Base-by-base conservation (phyloP, 2,113 vertebrate genomes). In the Lasiurus borealis region DNA sequence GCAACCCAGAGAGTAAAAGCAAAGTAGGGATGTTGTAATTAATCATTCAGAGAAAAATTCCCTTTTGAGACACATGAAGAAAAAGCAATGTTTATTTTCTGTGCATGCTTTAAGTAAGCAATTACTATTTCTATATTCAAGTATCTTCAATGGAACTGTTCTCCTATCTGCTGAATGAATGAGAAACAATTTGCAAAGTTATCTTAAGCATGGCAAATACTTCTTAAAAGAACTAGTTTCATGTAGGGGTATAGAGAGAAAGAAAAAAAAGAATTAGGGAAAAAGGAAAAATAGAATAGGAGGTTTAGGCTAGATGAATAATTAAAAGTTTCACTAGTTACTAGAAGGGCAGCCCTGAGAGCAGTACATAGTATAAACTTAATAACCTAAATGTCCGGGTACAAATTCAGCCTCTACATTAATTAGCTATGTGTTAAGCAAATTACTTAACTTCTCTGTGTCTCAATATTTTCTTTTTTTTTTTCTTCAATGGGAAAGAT, bases 81-180 rank as follows among this genome's bases (percentile, higher is more conserved):
- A 40, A 36, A 64, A 62, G 15, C 81, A 83, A 69, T 62, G 5
- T 25, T 90, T 48, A 76, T 90, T 81, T 89, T 54, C 21, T 62
- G 5, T 31, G 46, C 66, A 29, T 91, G 21, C 66, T 90, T 46
- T 87, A 84, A 94, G n/a, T 82, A 94, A 82, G 31, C 2, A 96
- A 48, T 78, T n/a, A 11, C 8, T 73, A 25, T 68, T 89, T 92
- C 46, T 50, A 31, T 95, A 57, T 87, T 68, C 16, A 66, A 91
- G 6, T 25, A 54, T 69, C 25, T 80, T 64, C 54, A 85, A 40
- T 3, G 8, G 18, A 85, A 85, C 52, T 88, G 18, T 69, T 40
- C n/a, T 88, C 44, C 81, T 81, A 23, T 50, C 9, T 72, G 40
- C 36, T 66, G 34, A 92, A 81, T 71, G 48, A 78, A 88, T 72